Conservation (phyloP, 2,113 vertebrate species). For the Sander lucioperca region DNA sequence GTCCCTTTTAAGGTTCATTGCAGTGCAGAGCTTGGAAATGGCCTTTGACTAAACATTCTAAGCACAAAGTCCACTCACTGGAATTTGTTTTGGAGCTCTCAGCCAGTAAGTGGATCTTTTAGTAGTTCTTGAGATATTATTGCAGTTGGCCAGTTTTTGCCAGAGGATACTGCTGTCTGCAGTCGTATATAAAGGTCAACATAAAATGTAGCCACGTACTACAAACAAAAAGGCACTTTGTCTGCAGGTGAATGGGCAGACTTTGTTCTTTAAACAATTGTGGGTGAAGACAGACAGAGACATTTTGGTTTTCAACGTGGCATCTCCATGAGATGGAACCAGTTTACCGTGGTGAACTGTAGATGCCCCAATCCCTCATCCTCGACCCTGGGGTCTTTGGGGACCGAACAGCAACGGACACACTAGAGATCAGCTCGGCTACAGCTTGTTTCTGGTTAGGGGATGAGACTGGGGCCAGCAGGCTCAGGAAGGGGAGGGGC, state of each 20-base stretch:
- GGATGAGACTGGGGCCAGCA: conserved; percentile 21
- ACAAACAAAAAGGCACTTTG: not conserved
- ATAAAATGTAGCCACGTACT: not conserved
- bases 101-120: no score
- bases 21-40: no score
- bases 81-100: no score
- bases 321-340: conserved; percentile 79
- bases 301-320: conserved; percentile 15
- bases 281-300: conserved; percentile 20
- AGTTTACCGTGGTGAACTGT: conserved; percentile 85
- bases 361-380: conserved; percentile 89
- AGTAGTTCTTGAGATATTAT: no score
- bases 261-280: conserved; percentile 68
- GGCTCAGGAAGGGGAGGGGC: conserved; percentile 4
- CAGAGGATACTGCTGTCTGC: no score
- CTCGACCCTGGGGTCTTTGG: conserved; percentile 77
- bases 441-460: conserved; percentile 76
- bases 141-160: no score
- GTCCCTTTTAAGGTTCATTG: no score
- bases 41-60: no score
- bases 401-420: conserved; percentile 66
- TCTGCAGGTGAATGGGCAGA: conserved; percentile 69
- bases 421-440: conserved; percentile 66
- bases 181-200: not conserved
- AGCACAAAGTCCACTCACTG: no score